Conservation (phyloP, 2,888 invertebrate genomes). For the Pyrrhopygopsis socrates region DNA sequence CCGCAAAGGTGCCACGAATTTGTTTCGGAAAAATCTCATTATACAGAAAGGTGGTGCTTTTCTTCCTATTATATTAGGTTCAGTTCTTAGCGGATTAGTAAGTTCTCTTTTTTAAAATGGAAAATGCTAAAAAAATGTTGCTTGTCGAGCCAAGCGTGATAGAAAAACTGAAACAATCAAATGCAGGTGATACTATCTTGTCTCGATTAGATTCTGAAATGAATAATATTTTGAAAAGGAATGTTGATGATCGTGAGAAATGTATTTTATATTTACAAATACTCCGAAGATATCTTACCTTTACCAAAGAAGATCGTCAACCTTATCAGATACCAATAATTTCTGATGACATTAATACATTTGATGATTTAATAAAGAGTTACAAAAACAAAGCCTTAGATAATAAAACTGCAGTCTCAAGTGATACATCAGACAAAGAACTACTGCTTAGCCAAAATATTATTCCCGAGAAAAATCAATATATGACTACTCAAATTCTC, state of each 20-base stretch:
- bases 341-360: no score
- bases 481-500: no score
- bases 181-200: slow-evolving; percentile 38
- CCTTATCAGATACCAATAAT: no score
- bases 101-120: slow-evolving; percentile 47
- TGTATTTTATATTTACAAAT: not conserved
- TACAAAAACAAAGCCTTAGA: no score
- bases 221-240: slow-evolving; percentile 74
- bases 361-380: no score
- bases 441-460: no score
- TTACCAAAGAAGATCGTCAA: no score
- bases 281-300: no score
- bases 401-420: no score
- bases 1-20: slow-evolving; percentile 52
- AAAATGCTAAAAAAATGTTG: slow-evolving; percentile 75
- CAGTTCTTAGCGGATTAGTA: slow-evolving; percentile 76
- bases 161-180: slow-evolving; percentile 60
- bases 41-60: slow-evolving; percentile 81
- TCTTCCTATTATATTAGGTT: slow-evolving; percentile 78
- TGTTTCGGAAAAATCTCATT: slow-evolving; percentile 71
- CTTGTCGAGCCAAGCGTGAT: slow-evolving; percentile 77
- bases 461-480: no score
- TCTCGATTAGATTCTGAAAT: slow-evolving; percentile 74
- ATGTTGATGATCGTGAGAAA: slow-evolving; percentile 73
- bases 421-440: no score